Conservation (phyloP, 1,140 invertebrate species). For the Drosophila ananassae region DNA sequence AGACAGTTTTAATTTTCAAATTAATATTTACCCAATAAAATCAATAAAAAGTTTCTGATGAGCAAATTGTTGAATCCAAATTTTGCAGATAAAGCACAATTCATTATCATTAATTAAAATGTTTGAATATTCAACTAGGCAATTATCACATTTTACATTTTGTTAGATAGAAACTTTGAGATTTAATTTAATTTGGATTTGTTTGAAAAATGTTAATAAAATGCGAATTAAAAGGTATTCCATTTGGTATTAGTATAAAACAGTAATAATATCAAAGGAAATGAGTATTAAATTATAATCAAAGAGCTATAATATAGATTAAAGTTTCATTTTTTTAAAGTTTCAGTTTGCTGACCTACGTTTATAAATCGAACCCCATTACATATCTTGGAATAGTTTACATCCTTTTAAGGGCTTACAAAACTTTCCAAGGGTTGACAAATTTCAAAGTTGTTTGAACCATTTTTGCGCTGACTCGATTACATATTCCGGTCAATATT, state of each 20-base stretch:
- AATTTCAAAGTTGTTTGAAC: constrained; percentile 21
- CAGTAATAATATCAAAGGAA: too few species aligned
- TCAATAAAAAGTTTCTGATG: not conserved
- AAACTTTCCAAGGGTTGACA: constrained; percentile 33
- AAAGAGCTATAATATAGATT: too few species aligned
- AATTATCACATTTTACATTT: not conserved
- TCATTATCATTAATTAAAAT: not conserved
- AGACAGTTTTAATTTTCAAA: constrained; percentile 1
- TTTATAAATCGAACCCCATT: not conserved
- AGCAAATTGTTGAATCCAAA: too few species aligned
- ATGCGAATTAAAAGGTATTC: not conserved
- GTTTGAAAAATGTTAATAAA: not conserved
- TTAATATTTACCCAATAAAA: not conserved
- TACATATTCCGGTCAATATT: constrained; percentile 56
- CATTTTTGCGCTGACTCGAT: constrained; percentile 27
- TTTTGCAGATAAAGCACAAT: not conserved
- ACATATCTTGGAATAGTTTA: constrained; percentile 40
- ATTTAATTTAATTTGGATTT: too few species aligned
- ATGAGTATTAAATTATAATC: too few species aligned
- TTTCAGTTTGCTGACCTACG: not conserved
- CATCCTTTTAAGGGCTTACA: constrained; percentile 16
- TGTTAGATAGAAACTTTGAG: too few species aligned
- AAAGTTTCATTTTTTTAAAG: too few species aligned
- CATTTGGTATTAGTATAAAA: too few species aligned
- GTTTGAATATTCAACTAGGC: not conserved